Evolutionary conservation across 2,797 vertebrate genomes (phyloP), one percentile per base, ranked within the genome.

Genomic region (Sylvilagus floridanus): DNA sequence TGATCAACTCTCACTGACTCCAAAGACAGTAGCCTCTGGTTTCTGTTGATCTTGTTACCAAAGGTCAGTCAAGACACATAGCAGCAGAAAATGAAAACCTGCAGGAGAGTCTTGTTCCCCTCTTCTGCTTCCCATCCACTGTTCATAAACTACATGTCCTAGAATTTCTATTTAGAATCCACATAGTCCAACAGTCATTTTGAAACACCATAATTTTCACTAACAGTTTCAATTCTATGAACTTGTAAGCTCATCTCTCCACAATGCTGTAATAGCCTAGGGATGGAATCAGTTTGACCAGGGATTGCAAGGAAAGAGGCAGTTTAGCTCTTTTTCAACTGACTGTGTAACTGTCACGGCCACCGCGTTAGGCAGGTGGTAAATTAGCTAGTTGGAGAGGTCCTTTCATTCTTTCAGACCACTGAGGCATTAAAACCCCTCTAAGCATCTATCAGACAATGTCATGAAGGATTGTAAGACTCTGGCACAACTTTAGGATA

Each of bases 381-480:
- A 95, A 91, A 96, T 65, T 75, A 94, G 65, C 47, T 90, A 66
- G 47, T 92, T 96, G 85, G 82, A 96, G 69, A 66, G 65, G 37
- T 28, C 14, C 71, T 87, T 94, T 62, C 69, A 93, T 93, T 93
- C 87, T 90, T 95, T 94, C 72, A 91, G 75, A 69, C 47, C 71
- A 93, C 30, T 92, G 52, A 94, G 75, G 65, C 63, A 94, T 96
- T 95, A 90, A 90, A 96, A 57, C 17, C 76, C 87, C 90, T 79
- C 12, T n/a, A 21, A 69, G 7, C 24, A 84, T 82, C 79, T 95
- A 82, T 69, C 60, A 90, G 76, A 50, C 47, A 84, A 85, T 71
- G 73, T 21, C 28, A 50, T 76, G 79, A 90, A 82, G 78, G 21
- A 26, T 76, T 73, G 2, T 35, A 17, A 93, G 84, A 57, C 10